These are phyloP conservation scores for Nineta flava DNA, from an alignment of 2,888 invertebrate genomes.

Conservation along the genomic window DNA sequence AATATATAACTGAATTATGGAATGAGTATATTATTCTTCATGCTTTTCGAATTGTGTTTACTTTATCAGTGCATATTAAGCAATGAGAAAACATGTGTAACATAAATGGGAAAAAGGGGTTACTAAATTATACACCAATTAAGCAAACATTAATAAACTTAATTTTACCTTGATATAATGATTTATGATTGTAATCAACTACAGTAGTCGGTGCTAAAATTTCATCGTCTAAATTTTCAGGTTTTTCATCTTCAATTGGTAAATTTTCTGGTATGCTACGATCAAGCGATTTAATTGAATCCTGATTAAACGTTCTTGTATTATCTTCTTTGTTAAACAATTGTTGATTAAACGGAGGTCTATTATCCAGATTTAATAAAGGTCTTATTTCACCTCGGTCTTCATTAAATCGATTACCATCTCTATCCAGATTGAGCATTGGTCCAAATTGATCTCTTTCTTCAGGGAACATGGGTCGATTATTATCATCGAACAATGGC, in stretches of 20 bases:
- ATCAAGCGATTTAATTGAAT: too few species aligned
- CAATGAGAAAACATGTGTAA: too few species aligned
- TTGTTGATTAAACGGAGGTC: too few species aligned
- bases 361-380: not conserved
- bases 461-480: not conserved
- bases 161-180: slow-evolving; percentile 30
- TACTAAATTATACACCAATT: not conserved
- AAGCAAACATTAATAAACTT: not conserved
- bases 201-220: slow-evolving; percentile 42
- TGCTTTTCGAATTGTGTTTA: too few species aligned
- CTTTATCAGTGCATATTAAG: too few species aligned
- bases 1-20: too few species aligned
- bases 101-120: not conserved
- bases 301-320: not conserved
- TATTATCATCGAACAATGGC: slow-evolving; percentile 1
- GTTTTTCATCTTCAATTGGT: slow-evolving; percentile 9
- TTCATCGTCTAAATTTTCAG: slow-evolving; percentile 29
- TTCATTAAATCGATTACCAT: too few species aligned
- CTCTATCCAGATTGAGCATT: slow-evolving; percentile 4
- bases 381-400: too few species aligned
- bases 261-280: not conserved
- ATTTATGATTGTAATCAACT: slow-evolving; percentile 55
- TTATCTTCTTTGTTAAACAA: too few species aligned
- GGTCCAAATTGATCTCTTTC: slow-evolving; percentile 2
- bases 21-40: too few species aligned